Evolutionary conservation across 2,888 invertebrate species (phyloP).

Genomic region (Rotaria sp.): DNA sequence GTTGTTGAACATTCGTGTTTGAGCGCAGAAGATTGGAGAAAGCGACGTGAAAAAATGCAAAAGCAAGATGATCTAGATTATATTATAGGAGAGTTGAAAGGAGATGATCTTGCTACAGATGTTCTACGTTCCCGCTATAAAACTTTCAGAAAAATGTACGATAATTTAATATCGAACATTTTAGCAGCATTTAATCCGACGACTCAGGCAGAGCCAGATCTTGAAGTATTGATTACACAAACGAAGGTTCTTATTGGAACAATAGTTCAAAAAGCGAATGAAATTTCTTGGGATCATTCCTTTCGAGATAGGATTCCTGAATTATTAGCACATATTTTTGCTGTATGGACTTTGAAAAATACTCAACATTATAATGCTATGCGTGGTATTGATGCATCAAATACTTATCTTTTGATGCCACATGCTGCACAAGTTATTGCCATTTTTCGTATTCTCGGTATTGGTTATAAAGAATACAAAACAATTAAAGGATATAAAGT

Average conservation of each 20-base stretch:
- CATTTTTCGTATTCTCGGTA: background rate
- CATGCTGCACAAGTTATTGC: conserved; percentile 14
- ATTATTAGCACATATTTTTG: conserved; percentile 5
- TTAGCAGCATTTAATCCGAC: background rate
- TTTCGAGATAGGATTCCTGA: background rate
- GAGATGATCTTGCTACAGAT: background rate
- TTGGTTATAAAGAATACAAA: background rate
- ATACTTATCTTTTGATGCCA: background rate
- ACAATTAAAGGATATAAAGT: background rate
- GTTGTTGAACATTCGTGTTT: background rate
- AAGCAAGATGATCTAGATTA: background rate
- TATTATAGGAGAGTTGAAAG: background rate
- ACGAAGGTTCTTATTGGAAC: background rate
- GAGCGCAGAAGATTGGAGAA: background rate
- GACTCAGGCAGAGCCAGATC: background rate
- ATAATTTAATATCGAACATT: background rate
- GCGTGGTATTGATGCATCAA: background rate
- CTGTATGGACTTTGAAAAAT: conserved; percentile 20
- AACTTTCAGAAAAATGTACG: background rate
- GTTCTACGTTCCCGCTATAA: background rate
- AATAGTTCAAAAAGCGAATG: background rate
- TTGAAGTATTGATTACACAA: background rate
- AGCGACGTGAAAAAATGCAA: background rate
- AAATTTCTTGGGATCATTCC: background rate
- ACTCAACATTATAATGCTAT: background rate